phyloP scores from a whole-genome alignment of 2,113 vertebrate species.

The Apus apus region DNA sequence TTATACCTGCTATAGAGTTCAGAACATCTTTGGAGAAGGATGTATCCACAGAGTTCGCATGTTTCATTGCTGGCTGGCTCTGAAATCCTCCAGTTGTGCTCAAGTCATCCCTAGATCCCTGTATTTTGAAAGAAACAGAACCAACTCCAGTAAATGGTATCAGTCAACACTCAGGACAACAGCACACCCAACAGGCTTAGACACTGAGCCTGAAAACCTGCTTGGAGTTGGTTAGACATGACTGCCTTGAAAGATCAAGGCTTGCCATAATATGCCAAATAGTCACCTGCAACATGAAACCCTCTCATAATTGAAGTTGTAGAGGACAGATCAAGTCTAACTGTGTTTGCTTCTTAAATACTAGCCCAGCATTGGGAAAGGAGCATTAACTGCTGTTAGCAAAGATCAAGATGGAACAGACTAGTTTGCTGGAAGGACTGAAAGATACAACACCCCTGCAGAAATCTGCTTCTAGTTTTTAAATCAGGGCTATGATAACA shows the following conservation, averaged over 20 bases:
- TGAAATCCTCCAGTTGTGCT: conserved; percentile 85
- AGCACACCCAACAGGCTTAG: background rate
- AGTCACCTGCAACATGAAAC: background rate
- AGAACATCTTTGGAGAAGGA: conserved; percentile 98
- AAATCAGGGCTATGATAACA: background rate
- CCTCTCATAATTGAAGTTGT: background rate
- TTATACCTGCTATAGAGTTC: conserved; percentile 96
- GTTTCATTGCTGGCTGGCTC: conserved; percentile 83
- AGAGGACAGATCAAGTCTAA: background rate
- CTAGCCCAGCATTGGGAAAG: background rate
- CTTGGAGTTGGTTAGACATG: background rate
- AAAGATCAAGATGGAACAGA: background rate
- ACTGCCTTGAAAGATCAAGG: background rate
- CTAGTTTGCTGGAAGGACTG: background rate
- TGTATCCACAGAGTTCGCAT: conserved; percentile 91
- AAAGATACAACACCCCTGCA: background rate
- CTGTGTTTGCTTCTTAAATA: background rate
- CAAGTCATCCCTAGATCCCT: conserved; percentile 96
- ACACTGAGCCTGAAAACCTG: background rate
- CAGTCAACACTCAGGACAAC: background rate
- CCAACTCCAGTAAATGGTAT: background rate
- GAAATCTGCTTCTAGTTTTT: background rate
- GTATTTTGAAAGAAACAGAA: conserved; percentile 18
- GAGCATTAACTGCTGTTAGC: background rate
- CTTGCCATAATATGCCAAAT: background rate